Evolutionary conservation across 2,888 invertebrate genomes (phyloP), one percentile per base, ranked within the genome.

Genomic region (Amphimallon solstitiale): DNA sequence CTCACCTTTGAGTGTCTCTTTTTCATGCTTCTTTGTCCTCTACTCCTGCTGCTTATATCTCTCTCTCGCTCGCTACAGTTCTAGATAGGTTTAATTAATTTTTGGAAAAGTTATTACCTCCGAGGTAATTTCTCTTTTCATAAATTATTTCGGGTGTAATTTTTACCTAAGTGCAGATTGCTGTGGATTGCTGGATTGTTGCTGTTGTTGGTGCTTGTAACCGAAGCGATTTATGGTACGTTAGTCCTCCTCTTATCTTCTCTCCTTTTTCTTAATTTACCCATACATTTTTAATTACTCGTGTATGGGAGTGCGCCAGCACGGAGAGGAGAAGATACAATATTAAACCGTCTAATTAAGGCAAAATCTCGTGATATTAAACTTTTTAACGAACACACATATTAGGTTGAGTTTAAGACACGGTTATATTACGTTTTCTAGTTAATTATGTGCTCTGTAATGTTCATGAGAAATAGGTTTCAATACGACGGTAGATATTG

Each of bases 161-260:
- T 59, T 54, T 59, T 59, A 59, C 43, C 43, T 59, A 59, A 59
- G 56, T 59, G 56, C 56, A 59, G 56, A 59, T 59, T 59, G 56
- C 56, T 43, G 56, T 59, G 56, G 56, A 59, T 59, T 59, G 56
- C 29, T 29, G 29, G 29, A 29, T 29, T 29, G 29, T 29, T 29
- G 29, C 5, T 23, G 23, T 23, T 23, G 23, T 29, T 29, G 29
- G 5, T 29, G 29, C 29, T 54, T 59, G 56, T 43, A 43, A 59
- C 56, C 56, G 56, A 59, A 59, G 56, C 56, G 43, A 59, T 59
- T 59, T 59, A 59, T 59, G 56, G 29, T 29, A 43, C 56, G 43
- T 45, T 43, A 43, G 56, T 29, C 56, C 6, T 10, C 23, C 40
- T 43, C 6, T 29, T 29, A 29, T 29, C 29, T 29, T 29, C 29